Conservation (phyloP, 2,888 invertebrate species). For the Orthosia cruda region DNA sequence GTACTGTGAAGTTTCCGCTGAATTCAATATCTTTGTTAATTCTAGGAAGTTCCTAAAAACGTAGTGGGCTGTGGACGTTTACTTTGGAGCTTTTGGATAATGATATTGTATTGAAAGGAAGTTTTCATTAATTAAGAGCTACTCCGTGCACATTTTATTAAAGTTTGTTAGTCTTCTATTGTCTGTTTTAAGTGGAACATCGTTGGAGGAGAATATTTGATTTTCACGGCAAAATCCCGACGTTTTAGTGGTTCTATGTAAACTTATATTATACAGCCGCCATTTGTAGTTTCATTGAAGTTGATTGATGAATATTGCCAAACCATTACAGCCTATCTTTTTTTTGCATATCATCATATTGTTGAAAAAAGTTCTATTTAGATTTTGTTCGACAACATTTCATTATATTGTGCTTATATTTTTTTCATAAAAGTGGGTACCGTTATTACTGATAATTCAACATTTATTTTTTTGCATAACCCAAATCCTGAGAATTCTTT, state of each 20-base stretch:
- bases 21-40: conserved; percentile 58
- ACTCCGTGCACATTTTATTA: conserved; percentile 58
- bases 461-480: too few relatives aligned
- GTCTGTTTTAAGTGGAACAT: conserved; percentile 41
- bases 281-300: conserved; percentile 38
- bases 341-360: conserved; percentile 55
- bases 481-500: too few relatives aligned
- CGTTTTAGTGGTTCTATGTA: conserved; percentile 18
- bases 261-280: conserved; percentile 24
- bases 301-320: conserved; percentile 59
- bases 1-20: conserved; percentile 29
- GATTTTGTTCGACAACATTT: conserved; percentile 18
- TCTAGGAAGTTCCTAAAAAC: conserved; percentile 47
- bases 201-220: conserved; percentile 15
- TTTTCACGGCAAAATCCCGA: conserved; percentile 9
- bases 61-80: conserved; percentile 40
- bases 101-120: conserved; percentile 61
- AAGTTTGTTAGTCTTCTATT: conserved; percentile 60
- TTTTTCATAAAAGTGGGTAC: not conserved
- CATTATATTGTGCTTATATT: not conserved
- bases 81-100: conserved; percentile 48
- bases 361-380: conserved; percentile 17
- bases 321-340: conserved; percentile 28
- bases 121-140: conserved; percentile 61
- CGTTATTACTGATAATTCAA: too few relatives aligned